Evolutionary conservation across 2,888 invertebrate species (phyloP).

Genomic region (Caenorhabditis doughertyi): DNA sequence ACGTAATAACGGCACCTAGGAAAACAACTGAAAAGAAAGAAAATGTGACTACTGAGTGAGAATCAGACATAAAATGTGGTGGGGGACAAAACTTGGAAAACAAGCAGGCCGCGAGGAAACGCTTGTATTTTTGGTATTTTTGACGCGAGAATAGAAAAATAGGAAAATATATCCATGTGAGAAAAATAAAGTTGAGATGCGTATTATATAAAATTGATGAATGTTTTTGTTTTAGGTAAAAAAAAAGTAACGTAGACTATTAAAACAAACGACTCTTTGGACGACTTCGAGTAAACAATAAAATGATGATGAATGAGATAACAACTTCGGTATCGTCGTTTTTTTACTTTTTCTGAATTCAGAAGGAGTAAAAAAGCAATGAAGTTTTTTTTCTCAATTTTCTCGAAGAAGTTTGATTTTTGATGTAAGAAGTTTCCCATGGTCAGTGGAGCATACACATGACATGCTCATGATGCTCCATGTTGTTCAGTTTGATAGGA

Average conservation of each 20-base stretch:
- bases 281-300: slow-evolving; percentile 12
- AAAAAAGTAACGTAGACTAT: too few relatives aligned
- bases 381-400: not conserved
- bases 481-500: not conserved
- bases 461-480: slow-evolving; percentile 26
- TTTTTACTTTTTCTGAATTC: not conserved
- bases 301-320: slow-evolving; percentile 11
- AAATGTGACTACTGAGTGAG: slow-evolving; percentile 22
- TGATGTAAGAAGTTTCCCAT: slow-evolving; percentile 25
- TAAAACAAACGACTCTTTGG: too few relatives aligned
- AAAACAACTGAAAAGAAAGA: slow-evolving; percentile 23
- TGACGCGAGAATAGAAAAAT: not conserved
- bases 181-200: not conserved
- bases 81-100: slow-evolving; percentile 47
- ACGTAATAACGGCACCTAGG: slow-evolving; percentile 1
- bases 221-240: not conserved
- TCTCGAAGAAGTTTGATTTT: slow-evolving; percentile 27
- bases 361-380: not conserved
- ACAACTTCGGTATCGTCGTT: not conserved
- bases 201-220: not conserved
- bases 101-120: slow-evolving; percentile 27
- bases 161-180: not conserved
- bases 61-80: slow-evolving; percentile 7
- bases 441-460: slow-evolving; percentile 13
- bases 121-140: slow-evolving; percentile 1